Evolutionary conservation across 2,888 invertebrate species (phyloP), one percentile per base, ranked within the genome.

Genomic region (Amiota mariae): DNA sequence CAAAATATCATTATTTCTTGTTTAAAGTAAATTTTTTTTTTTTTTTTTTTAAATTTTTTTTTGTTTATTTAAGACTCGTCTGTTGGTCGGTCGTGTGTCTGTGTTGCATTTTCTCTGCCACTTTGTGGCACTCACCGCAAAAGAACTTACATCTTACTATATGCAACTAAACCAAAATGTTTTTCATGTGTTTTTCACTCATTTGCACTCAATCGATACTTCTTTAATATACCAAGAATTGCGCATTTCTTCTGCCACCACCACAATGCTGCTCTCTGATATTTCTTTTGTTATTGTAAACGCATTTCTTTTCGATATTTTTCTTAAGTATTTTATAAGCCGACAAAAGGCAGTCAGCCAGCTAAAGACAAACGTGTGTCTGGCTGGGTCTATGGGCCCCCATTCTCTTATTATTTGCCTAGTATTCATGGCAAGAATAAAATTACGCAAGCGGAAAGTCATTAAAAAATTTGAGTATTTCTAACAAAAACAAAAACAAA

Each of bases 361-460:
- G 15, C 54, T 15, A 12, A 54, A 54, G 15, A 3, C 8, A 54
- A 54, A 54, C 8, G n/a, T 8, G 13, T 59, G 57, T 3, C 18
- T 20, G 11, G 57, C 57, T 24, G 20, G 11, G 11, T 15, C 9
- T 15, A 8, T 20, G 8, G 11, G 59, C 59, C 20, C 4, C 8
- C 54, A 54, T 15, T 54, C 36, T 36, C 6, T 36, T 36, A 36
- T 36, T 36, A 36, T 36, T 36, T 36, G 4, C 36, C 36, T 36
- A 36, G 36, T 36, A 20, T 15, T 59, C 20, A 8, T 59, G 59
- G 63, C n/a, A 36, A 18, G 63, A 24, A 63, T 24, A 63, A 63
- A 63, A 63, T 63, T 63, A 63, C 63, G 63, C 63, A 63, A 63
- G 46, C 46, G 13, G 63, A 63, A 63, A 63, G 15, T 63, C 63